Evolutionary conservation across 2,888 invertebrate species (phyloP).

Genomic region (Hypomecis atomaria): DNA sequence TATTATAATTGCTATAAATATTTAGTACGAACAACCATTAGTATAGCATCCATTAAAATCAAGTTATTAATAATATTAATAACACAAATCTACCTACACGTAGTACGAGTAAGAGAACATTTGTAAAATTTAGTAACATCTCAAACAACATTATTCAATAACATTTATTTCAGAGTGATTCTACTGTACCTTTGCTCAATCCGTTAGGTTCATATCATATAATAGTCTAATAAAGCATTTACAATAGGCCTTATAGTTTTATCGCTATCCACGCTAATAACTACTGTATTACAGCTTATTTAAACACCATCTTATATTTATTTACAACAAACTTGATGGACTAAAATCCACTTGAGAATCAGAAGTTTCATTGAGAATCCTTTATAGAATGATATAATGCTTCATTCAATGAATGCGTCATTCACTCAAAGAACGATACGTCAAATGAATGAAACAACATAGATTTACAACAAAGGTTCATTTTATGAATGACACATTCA

Average conservation of each 20-base stretch:
- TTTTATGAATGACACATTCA: too few relatives aligned
- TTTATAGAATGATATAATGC: too few relatives aligned
- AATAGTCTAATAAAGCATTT: neutral
- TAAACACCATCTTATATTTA: neutral
- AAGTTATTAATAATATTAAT: neutral
- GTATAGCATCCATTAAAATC: neutral
- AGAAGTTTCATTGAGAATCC: too few relatives aligned
- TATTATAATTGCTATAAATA: too few relatives aligned
- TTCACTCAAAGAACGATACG: too few relatives aligned
- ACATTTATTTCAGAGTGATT: neutral
- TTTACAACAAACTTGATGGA: neutral
- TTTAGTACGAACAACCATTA: neutral
- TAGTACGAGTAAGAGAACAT: slow-evolving; percentile 1
- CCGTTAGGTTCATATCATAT: neutral
- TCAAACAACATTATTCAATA: neutral
- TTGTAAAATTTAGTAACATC: neutral
- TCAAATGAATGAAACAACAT: too few relatives aligned
- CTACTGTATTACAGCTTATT: neutral
- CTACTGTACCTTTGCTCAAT: neutral
- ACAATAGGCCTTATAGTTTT: neutral
- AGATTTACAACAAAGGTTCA: too few relatives aligned
- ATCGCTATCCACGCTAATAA: neutral
- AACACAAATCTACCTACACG: neutral
- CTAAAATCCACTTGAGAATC: too few relatives aligned
- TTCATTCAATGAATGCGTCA: too few relatives aligned